Conservation (phyloP, 2,797 vertebrate species). For the Distichodus sexfasciatus region DNA sequence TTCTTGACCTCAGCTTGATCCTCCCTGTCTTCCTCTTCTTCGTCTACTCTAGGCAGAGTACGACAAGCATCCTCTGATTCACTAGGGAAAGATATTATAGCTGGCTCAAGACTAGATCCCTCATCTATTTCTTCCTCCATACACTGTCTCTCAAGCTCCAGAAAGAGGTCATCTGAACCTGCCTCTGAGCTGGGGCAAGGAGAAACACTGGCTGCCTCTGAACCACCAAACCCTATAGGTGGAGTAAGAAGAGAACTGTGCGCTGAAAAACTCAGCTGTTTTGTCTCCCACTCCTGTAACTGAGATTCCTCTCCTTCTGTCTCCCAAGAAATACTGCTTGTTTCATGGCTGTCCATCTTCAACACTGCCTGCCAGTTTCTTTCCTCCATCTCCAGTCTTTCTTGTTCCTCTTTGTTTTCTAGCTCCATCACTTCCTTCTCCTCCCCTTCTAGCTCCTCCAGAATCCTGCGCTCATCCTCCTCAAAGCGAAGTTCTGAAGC, state of each 20-base stretch:
- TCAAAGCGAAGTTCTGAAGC: conserved; percentile 94
- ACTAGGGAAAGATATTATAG: conserved; percentile 51
- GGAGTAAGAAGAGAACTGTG: conserved; percentile 75
- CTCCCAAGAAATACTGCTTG: conserved; percentile 45
- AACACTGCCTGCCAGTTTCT: conserved; percentile 78
- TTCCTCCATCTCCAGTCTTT: conserved; percentile 65
- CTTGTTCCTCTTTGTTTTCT: conserved; percentile 50
- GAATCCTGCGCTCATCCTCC: conserved; percentile 84
- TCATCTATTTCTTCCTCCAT: conserved; percentile 71
- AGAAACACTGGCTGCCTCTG: conserved; percentile 62
- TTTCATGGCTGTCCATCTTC: conserved; percentile 78
- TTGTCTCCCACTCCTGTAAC: conserved; percentile 68
- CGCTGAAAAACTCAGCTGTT: conserved; percentile 62
- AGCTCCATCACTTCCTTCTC: conserved; percentile 55
- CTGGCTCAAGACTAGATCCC: conserved; percentile 63
- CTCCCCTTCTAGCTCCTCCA: conserved; percentile 77
- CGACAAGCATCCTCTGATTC: conserved; percentile 62
- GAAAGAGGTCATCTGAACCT: conserved; percentile 77
- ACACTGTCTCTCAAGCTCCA: conserved; percentile 78
- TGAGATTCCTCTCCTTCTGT: conserved; percentile 45
- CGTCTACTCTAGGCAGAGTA: conserved; percentile 58
- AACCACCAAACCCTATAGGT: conserved; percentile 73
- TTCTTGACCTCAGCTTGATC: conserved; percentile 27
- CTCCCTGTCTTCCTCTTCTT: conserved; percentile 49
- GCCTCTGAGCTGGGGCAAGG: conserved; percentile 74